Conservation (phyloP, 1,140 invertebrate genomes). For the Cecropterus lyciades region DNA sequence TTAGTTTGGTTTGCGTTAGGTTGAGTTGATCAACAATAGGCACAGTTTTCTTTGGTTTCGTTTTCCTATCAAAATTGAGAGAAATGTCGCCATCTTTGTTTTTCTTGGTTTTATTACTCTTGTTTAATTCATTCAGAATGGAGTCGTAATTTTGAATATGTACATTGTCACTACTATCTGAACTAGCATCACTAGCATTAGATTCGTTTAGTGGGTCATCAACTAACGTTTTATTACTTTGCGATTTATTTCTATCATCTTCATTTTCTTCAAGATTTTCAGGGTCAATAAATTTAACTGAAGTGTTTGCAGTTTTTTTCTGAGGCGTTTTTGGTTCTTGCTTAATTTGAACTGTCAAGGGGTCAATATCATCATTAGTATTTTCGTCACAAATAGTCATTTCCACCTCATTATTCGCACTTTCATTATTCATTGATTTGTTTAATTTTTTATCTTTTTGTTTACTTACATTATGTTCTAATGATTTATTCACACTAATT, state of each 20-base stretch:
- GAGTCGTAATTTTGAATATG: constrained; percentile 71
- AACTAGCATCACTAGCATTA: constrained; percentile 40
- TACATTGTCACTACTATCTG: constrained; percentile 58
- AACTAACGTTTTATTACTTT: constrained; percentile 24
- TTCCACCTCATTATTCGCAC: constrained; percentile 61
- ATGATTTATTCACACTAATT: constrained; percentile 27
- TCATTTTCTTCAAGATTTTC: constrained; percentile 35
- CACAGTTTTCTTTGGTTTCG: constrained; percentile 49
- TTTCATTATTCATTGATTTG: constrained; percentile 47
- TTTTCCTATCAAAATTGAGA: constrained; percentile 57
- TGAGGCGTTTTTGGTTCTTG: constrained; percentile 60
- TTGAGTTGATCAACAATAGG: constrained; percentile 69
- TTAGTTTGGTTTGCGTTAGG: constrained; percentile 59
- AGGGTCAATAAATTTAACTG: constrained; percentile 49
- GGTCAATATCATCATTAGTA: constrained; percentile 48
- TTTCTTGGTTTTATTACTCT: constrained; percentile 45
- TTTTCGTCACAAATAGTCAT: constrained; percentile 56
- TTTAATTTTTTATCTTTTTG: constrained; percentile 45
- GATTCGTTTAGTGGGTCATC: constrained; percentile 57
- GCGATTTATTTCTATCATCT: constrained; percentile 34
- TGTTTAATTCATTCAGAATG: constrained; percentile 57
- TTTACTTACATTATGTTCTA: constrained; percentile 21
- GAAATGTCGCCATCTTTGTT: constrained; percentile 55
- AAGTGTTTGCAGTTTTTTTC: constrained; percentile 45
- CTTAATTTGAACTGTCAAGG: constrained; percentile 55